Evolutionary conservation across 2,113 vertebrate genomes (phyloP), one percentile per base, ranked within the genome.

Genomic region (Thunnus thynnus): DNA sequence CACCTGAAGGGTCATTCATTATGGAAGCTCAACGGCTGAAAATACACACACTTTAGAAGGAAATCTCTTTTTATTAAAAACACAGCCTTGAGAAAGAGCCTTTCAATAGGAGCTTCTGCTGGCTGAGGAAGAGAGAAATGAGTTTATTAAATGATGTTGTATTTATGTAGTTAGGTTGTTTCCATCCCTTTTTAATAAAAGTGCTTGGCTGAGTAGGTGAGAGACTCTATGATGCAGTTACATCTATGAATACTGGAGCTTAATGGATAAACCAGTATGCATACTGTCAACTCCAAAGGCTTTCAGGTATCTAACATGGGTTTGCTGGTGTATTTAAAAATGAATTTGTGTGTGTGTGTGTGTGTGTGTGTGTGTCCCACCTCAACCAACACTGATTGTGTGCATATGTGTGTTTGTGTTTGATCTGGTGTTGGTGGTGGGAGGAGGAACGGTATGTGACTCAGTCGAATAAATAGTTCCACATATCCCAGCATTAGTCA

Each of bases 391-490:
- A 55, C 52, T 61, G 71, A 1, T 14, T 72, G 46, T 72, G 51
- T 84, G 27, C 27, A 41, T 41, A 9, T 41, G 36, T 41, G 36
- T 65, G 50, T 73, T 47, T 41, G 72, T 71, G 22, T 75, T 47
- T 78, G 63, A 65, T 41, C 48, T 56, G 36, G 41, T 78, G 74
- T 74, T 51, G 27, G 61, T n/a, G 46, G 85, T 86, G n/a, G 84
- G 84, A 77, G 87, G 72, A 81, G 52, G 78, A 76, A 30, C 54
- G 51, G 9, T 67, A 16, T 75, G 30, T 92, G 91, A 92, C 78
- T 93, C 89, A 87, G 61, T 56, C 13, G 16, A 82, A 87, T 84
- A 83, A 82, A 87, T 84, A 76, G 66, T 80, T 88, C 51, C 78
- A 86, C 76, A 58, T 74, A 77, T 88, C 80, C 55, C 3, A 8